Percentiles rank a stretch among this genome's conserved stretches.
Conservation (phyloP, 2,797 vertebrate species). For the Remorina albescens region DNA sequence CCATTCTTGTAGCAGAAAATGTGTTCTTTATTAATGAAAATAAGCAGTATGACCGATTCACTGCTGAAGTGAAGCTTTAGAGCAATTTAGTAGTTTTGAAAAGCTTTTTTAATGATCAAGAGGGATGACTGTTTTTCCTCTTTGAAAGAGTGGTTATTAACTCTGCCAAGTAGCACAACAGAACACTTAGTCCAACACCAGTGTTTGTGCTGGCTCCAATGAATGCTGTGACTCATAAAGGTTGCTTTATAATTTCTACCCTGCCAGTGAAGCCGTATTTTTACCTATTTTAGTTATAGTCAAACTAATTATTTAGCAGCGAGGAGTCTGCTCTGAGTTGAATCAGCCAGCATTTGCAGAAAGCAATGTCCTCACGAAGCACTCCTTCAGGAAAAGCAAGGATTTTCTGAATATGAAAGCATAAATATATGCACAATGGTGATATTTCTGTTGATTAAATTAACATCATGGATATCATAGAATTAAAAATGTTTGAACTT, state of each 20-base stretch:
- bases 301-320: slow-evolving; percentile 64
- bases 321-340: slow-evolving; percentile 37
- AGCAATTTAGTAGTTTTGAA: slow-evolving; percentile 59
- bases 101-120: slow-evolving; percentile 63
- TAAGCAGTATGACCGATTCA: slow-evolving; percentile 37
- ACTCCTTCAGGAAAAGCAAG: background rate
- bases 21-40: slow-evolving; percentile 30
- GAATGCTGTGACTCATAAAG: slow-evolving; percentile 72
- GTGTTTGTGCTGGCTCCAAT: slow-evolving; percentile 70
- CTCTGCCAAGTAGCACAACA: slow-evolving; percentile 71
- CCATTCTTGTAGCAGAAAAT: slow-evolving; percentile 24
- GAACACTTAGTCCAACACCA: slow-evolving; percentile 55
- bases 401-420: slow-evolving; percentile 15
- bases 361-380: slow-evolving; percentile 20
- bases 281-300: slow-evolving; percentile 58
- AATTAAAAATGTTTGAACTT: background rate
- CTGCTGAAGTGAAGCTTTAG: slow-evolving; percentile 48
- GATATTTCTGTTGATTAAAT: slow-evolving; percentile 1
- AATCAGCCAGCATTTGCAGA: slow-evolving; percentile 30
- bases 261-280: slow-evolving; percentile 57
- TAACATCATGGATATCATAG: background rate
- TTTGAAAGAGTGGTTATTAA: slow-evolving; percentile 60
- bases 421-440: too few species aligned
- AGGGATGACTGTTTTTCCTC: slow-evolving; percentile 67
- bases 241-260: slow-evolving; percentile 62